Evolutionary conservation across 1,140 invertebrate genomes (phyloP).

Genomic region (Brachionus asplanchnoidis): DNA sequence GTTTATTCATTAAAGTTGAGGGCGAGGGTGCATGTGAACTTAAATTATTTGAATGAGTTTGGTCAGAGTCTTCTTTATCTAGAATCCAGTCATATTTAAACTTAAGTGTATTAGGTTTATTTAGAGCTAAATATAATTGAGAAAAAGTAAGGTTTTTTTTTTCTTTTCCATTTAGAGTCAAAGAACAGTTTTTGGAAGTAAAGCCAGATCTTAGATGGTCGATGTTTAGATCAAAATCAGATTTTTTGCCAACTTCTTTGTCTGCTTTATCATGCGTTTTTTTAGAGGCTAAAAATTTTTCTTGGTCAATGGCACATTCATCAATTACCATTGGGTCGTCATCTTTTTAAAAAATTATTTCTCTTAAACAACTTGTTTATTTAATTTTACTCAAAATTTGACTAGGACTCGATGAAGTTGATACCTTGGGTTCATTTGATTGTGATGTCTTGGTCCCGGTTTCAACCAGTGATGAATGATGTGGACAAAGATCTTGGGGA

Average conservation of each 20-base stretch:
- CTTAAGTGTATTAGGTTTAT: not conserved
- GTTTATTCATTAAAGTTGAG: not conserved
- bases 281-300: not conserved
- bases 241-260: not conserved
- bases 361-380: not conserved
- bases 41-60: not conserved
- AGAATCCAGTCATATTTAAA: conserved; percentile 31
- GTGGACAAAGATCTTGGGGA: not conserved
- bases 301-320: conserved; percentile 8
- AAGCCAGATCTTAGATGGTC: not conserved
- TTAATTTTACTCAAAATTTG: not conserved
- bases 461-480: not conserved
- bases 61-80: not conserved
- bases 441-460: not conserved
- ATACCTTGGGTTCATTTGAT: not conserved
- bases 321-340: conserved; percentile 9
- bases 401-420: not conserved
- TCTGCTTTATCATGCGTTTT: not conserved
- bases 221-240: not conserved
- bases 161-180: not conserved
- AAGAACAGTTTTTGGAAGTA: not conserved
- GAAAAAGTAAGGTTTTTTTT: conserved; percentile 24
- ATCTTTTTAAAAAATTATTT: not conserved
- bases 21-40: not conserved
- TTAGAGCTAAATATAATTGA: conserved; percentile 16